phyloP scores from a whole-genome alignment of 2,797 vertebrate genomes.

The Bryconaethiops microstoma region DNA sequence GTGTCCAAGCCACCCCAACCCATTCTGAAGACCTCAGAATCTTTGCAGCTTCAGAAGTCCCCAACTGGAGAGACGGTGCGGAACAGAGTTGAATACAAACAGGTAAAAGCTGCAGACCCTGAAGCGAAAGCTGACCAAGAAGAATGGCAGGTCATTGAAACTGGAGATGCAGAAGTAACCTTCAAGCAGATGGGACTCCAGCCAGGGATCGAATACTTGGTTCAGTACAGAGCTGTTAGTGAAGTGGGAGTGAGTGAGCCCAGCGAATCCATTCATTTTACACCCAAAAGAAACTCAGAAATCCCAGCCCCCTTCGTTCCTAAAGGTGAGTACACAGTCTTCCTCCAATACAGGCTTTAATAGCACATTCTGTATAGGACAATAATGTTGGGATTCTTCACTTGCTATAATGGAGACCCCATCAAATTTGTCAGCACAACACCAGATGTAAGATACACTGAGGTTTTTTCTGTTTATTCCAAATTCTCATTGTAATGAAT shows the following conservation, averaged over 20 bases:
- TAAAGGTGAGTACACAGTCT: too few relatives aligned
- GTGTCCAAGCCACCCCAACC: slow-evolving; percentile 35
- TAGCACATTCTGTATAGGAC: too few relatives aligned
- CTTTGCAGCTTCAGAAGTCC: slow-evolving; percentile 17
- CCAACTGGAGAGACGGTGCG: slow-evolving; percentile 1
- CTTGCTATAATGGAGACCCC: too few relatives aligned
- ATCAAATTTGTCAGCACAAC: too few relatives aligned
- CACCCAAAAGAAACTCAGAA: too few relatives aligned
- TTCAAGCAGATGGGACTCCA: background rate
- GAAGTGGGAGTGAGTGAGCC: slow-evolving; percentile 32
- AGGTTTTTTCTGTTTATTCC: too few relatives aligned
- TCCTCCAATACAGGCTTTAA: too few relatives aligned
- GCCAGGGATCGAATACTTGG: background rate
- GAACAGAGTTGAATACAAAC: slow-evolving; percentile 34
- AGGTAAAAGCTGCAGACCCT: background rate
- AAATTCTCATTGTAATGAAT: too few relatives aligned
- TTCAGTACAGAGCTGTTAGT: slow-evolving; percentile 21
- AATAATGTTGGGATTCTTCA: too few relatives aligned
- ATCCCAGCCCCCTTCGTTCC: too few relatives aligned
- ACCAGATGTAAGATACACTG: too few relatives aligned
- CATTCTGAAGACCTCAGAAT: background rate
- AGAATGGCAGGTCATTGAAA: background rate
- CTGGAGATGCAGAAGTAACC: background rate
- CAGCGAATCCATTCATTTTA: slow-evolving; percentile 16
- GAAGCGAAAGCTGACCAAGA: background rate